These are phyloP conservation scores for Neolamprologus variostigma DNA, from an alignment of 2,113 vertebrate species.

Conservation along the genomic window DNA sequence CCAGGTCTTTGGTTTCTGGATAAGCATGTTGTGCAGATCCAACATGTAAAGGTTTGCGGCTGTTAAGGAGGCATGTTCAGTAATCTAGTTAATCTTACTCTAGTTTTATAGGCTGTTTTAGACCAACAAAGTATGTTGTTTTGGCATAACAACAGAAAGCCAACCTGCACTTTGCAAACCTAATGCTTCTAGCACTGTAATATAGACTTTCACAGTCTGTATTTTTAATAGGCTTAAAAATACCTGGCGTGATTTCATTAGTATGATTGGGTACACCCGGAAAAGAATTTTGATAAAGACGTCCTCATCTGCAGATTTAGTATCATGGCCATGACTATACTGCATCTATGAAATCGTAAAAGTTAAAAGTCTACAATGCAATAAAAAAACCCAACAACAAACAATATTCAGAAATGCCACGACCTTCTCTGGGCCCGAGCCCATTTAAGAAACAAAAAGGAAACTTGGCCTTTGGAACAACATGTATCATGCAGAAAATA, in stretches of 20 bases:
- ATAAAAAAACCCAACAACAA: not conserved
- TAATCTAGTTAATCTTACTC: not conserved
- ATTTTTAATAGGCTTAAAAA: not conserved
- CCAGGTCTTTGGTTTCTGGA: not conserved
- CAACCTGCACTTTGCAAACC: not conserved
- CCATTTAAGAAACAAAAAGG: not conserved
- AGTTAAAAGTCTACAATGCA: accelerated
- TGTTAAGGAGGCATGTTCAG: not conserved
- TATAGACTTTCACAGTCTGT: not conserved
- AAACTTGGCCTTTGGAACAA: not conserved
- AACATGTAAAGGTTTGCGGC: not conserved
- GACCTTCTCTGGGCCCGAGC: not conserved
- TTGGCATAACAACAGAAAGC: not conserved
- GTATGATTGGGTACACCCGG: not conserved
- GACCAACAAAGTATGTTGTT: not conserved
- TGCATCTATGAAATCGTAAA: not conserved
- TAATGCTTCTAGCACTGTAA: not conserved
- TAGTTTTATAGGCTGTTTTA: not conserved
- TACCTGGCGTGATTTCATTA: not conserved
- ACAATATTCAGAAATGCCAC: not conserved
- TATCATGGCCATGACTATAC: not conserved
- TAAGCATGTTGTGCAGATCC: not conserved
- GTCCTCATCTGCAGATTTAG: not conserved
- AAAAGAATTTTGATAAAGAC: not conserved
- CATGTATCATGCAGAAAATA: not conserved